Percentiles rank a stretch among this genome's conserved stretches.
Conservation (phyloP, 2,888 invertebrate species). For the Tridacna gigas region DNA sequence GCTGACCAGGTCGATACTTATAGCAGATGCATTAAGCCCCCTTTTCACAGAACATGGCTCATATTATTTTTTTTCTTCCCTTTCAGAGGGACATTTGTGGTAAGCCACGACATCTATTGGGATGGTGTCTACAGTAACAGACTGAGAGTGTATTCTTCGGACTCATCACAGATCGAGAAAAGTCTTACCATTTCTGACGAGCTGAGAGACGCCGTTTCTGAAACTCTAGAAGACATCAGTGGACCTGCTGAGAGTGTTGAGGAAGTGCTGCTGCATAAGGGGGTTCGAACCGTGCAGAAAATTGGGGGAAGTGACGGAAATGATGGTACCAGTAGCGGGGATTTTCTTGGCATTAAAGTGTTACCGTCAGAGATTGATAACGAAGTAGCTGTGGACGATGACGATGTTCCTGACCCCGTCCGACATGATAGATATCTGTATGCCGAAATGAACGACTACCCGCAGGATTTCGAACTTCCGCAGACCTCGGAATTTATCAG, state of each 20-base stretch:
- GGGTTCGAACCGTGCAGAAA: slow-evolving; percentile 43
- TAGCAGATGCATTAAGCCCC: too few relatives aligned
- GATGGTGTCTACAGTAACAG: slow-evolving; percentile 17
- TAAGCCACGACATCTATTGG: slow-evolving; percentile 39
- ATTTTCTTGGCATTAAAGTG: neutral
- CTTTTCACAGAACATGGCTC: too few relatives aligned
- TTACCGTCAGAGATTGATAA: slow-evolving; percentile 3
- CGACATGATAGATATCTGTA: slow-evolving; percentile 26
- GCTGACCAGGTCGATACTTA: too few relatives aligned
- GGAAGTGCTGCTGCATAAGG: slow-evolving; percentile 55
- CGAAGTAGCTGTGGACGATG: neutral
- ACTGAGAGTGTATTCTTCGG: neutral
- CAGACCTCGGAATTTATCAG: slow-evolving; percentile 53
- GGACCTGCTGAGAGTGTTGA: slow-evolving; percentile 48
- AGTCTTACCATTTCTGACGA: slow-evolving; percentile 2
- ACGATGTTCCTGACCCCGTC: neutral
- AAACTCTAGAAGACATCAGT: slow-evolving; percentile 43
- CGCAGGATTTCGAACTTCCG: slow-evolving; percentile 51
- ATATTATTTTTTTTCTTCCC: too few relatives aligned
- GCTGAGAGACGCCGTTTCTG: slow-evolving; percentile 38
- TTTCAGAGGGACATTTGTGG: slow-evolving; percentile 57
- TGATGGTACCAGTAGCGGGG: neutral
- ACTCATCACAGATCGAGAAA: neutral
- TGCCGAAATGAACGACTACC: slow-evolving; percentile 49
- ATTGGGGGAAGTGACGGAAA: neutral